A percentile compares a stretch with the other conserved stretches of the same genome.
These are phyloP conservation scores for Coranthus polyacanthus DNA, from an alignment of 2,797 vertebrate species.

Conservation along the genomic window DNA sequence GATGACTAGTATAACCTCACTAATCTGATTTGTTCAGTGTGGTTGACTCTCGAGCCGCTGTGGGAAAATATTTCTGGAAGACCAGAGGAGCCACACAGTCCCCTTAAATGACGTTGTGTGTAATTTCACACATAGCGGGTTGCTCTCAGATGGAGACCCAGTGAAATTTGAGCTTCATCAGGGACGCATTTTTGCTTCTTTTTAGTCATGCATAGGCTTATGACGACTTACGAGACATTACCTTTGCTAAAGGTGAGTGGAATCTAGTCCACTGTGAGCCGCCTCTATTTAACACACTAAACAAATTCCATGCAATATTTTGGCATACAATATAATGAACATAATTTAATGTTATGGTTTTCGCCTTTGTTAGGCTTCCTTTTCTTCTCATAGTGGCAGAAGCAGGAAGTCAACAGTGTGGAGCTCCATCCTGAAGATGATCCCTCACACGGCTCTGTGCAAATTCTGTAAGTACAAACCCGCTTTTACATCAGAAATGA, in stretches of 20 bases:
- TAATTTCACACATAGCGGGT: constrained; percentile 64
- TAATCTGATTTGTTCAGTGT: constrained; percentile 90
- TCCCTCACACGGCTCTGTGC: constrained; percentile 65
- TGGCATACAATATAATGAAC: neutral
- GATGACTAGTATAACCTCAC: constrained; percentile 78
- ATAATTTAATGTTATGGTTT: too few species aligned
- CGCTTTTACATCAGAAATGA: too few species aligned
- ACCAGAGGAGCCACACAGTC: constrained; percentile 64
- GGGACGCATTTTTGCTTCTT: constrained; percentile 23
- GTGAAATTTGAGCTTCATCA: constrained; percentile 25
- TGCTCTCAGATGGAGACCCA: constrained; percentile 24
- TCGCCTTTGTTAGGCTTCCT: constrained; percentile 58
- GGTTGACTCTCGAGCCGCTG: constrained; percentile 84
- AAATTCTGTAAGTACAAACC: constrained; percentile 71
- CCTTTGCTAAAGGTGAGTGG: constrained; percentile 74
- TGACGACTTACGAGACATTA: constrained; percentile 64
- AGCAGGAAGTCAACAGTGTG: constrained; percentile 42
- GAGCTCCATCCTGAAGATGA: constrained; percentile 54
- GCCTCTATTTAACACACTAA: neutral
- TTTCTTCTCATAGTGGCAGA: constrained; percentile 39
- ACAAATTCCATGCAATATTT: neutral
- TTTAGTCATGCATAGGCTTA: constrained; percentile 60
- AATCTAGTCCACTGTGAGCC: neutral
- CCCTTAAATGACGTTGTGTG: constrained; percentile 66
- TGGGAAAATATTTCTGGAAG: constrained; percentile 84